Base-by-base conservation (phyloP, 2,888 invertebrate genomes). In the Mayetiola destructor region DNA sequence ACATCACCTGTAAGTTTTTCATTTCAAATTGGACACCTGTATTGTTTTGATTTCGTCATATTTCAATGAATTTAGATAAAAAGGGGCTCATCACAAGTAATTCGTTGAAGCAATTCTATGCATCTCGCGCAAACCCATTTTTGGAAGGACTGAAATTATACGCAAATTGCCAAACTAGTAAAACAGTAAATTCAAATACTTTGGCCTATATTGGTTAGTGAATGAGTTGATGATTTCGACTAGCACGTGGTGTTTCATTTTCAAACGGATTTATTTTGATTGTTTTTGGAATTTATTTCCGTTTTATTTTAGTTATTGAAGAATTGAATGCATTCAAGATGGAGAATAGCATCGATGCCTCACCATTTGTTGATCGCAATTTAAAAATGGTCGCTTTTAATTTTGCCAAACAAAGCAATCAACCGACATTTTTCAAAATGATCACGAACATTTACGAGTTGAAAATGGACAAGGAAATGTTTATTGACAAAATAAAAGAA, bases 351-450 rank as follows among this genome's bases (percentile, higher is more conserved):
- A 64, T 69, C 65, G 61, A 66, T 66, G 53, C 75, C 76, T 62
- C 74, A 70, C 62, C 73, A 75, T 61, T 70, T 69, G 66, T 72
- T 77, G 64, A 76, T 68, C 58, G 68, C 63, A 64, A 80, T 60
- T 66, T 85, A 30, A 86, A 87, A 71, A 69, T 82, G 65, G 80
- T 82, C 61, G 84, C 85, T 56, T 88, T 87, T 71, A 80, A 80
- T 66, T 76, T 87, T 63, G 78, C 85, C 14, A 77, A 76, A 61
- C 80, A 77, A 61, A 85, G 87, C 64, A 81, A 81, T 61, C 78
- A 81, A 65, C 73, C 77, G 59, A 69, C 76, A 30, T 76, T 88
- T 55, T 76, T 81, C 56, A 80, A 77, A 65, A 69, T 83, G 42
- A 75, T 85, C 62, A 76, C 80, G 14, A 75, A 78, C 61, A 74